Base-by-base conservation (phyloP, 1,140 invertebrate species). In the Ptiloglossa arizonensis region DNA sequence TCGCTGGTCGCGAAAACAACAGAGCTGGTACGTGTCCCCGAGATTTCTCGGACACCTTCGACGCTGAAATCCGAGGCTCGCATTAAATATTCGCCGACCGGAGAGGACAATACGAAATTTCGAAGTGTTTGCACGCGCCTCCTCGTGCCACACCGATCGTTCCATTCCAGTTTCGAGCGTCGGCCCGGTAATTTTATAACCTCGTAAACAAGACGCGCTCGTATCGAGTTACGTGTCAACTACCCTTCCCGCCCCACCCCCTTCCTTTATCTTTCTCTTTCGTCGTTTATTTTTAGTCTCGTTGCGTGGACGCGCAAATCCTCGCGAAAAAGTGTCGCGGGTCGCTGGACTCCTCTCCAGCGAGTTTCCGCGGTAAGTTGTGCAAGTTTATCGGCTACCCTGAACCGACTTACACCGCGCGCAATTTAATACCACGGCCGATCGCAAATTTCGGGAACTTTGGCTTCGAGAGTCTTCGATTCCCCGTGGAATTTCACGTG, bases 141-240 rank as follows among this genome's bases (percentile, higher is more conserved):
- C n/a, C 52, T 50, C 64, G 67, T 29, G 48, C 32, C 68, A 50
- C 13, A 35, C 15, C 82, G 82, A 88, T 89, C 89, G 89, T 90
- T 89, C 89, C 87, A 90, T 90, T 87, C 87, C 87, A 87, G 84
- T 91, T 91, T 87, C 89, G 88, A 88, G 88, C 87, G 89, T 91
- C 89, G 88, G 88, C 86, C 88, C 83, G 81, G 88, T 91, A 90
- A 90, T 91, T 91, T 92, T 90, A 91, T 89, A 88, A 85, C 86
- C 73, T 89, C 91, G 89, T 92, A 92, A 91, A 92, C 81, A 89
- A 89, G 84, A 82, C 83, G 75, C 83, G 84, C 83, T 87, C 86
- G 88, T 89, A 91, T 89, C 86, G 88, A 89, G 89, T 91, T 91
- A 91, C 89, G 89, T 87, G 87, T 89, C 87, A 84, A 86, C 86